These are phyloP conservation scores for Psittacula echo DNA, from an alignment of 2,797 vertebrate species.

Conservation along the genomic window DNA sequence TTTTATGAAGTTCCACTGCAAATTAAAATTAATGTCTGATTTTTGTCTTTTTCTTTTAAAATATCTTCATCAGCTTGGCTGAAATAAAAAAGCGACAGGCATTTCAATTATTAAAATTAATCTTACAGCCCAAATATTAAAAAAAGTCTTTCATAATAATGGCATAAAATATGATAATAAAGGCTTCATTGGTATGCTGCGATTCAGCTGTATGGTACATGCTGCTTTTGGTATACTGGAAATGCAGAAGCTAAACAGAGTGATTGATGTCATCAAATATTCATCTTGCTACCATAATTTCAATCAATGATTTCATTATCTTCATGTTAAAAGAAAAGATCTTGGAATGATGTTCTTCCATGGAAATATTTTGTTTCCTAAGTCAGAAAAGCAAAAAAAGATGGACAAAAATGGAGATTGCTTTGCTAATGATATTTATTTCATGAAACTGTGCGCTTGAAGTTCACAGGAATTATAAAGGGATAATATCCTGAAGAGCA, in stretches of 20 bases:
- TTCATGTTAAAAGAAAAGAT: not conserved
- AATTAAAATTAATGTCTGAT: not conserved
- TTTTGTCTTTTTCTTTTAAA: not conserved
- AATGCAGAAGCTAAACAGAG: not conserved
- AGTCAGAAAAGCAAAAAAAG: not conserved
- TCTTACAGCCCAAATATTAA: not conserved
- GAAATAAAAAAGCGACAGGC: not conserved
- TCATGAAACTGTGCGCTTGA: not conserved
- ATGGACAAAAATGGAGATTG: not conserved
- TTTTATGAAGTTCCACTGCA: not conserved
- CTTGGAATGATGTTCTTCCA: not conserved
- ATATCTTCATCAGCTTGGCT: not conserved
- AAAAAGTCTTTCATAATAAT: not conserved
- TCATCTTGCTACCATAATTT: not conserved
- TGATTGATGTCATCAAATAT: not conserved
- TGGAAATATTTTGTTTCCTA: not conserved
- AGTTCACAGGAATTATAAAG: not conserved
- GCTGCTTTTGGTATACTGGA: not conserved
- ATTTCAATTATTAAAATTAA: not conserved
- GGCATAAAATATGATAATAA: not conserved
- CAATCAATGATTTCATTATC: conserved; percentile 41
- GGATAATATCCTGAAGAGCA: not conserved
- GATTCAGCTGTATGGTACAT: not conserved
- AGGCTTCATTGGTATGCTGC: not conserved
- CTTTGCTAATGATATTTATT: not conserved